These are phyloP conservation scores for Molorchus minor DNA, from an alignment of 2,888 invertebrate genomes.

Conservation along the genomic window DNA sequence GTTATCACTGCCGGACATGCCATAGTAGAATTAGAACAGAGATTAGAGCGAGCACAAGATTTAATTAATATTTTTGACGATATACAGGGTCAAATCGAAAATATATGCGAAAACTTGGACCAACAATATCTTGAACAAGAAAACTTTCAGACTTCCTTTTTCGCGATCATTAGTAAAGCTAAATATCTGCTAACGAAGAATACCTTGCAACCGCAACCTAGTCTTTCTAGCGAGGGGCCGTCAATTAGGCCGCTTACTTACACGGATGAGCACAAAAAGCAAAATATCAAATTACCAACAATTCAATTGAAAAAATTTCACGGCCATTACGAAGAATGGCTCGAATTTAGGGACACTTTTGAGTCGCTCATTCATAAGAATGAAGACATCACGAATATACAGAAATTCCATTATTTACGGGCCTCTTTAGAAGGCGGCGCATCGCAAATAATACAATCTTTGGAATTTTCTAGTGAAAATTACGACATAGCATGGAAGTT, in stretches of 20 bases:
- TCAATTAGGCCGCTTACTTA: too few species aligned
- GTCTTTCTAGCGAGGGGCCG: not conserved
- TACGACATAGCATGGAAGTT: too few species aligned
- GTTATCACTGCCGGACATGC: not conserved
- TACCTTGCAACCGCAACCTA: not conserved
- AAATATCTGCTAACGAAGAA: not conserved
- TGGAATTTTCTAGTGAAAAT: not conserved
- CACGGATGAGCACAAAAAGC: not conserved
- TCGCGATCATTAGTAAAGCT: not conserved
- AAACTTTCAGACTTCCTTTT: not conserved
- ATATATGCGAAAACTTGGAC: not conserved
- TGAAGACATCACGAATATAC: too few species aligned
- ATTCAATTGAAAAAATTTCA: not conserved
- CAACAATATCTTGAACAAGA: not conserved
- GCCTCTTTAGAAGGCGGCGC: too few species aligned
- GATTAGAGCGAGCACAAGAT: not conserved
- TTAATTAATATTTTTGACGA: not conserved
- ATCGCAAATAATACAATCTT: not conserved
- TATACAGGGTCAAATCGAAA: not conserved
- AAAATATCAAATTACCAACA: not conserved
- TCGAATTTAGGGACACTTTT: not conserved
- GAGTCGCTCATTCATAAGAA: too few species aligned
- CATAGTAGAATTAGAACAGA: slow-evolving; percentile 2
- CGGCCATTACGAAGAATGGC: not conserved
- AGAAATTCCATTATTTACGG: too few species aligned